These are phyloP conservation scores for Standfussiana lucernea DNA, from an alignment of 2,888 invertebrate genomes.

Conservation along the genomic window DNA sequence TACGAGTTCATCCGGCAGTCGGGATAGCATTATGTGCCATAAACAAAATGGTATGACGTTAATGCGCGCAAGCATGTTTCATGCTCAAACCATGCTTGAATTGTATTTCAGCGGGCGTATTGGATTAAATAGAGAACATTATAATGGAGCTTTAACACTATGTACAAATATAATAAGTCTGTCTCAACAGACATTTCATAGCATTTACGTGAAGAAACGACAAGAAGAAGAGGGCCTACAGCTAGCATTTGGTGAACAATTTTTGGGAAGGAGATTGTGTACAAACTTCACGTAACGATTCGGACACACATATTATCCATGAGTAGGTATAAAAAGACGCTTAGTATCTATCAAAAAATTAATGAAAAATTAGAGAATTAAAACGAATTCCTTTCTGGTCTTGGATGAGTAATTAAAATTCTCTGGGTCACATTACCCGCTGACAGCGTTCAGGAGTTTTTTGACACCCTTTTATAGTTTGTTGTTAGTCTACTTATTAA, in stretches of 20 bases:
- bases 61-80: slow-evolving; percentile 9
- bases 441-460: background rate
- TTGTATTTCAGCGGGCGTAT: background rate
- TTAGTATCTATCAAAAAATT: background rate
- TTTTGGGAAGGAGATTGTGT: background rate
- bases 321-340: background rate
- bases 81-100: background rate
- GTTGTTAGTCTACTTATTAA: background rate
- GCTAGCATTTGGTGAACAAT: background rate
- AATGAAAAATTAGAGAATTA: background rate
- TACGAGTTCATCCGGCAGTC: background rate
- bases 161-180: too few relatives aligned
- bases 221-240: background rate
- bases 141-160: background rate
- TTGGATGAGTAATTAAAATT: background rate
- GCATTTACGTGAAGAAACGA: background rate
- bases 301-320: background rate
- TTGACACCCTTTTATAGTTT: background rate
- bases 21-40: slow-evolving; percentile 21
- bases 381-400: background rate
- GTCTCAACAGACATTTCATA: background rate
- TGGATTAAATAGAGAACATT: background rate
- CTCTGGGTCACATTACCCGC: background rate
- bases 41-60: slow-evolving; percentile 27
- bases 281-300: background rate